Evolutionary conservation across 2,888 invertebrate species (phyloP), one percentile per base, ranked within the genome.

Genomic region (Argyra leucocephala): DNA sequence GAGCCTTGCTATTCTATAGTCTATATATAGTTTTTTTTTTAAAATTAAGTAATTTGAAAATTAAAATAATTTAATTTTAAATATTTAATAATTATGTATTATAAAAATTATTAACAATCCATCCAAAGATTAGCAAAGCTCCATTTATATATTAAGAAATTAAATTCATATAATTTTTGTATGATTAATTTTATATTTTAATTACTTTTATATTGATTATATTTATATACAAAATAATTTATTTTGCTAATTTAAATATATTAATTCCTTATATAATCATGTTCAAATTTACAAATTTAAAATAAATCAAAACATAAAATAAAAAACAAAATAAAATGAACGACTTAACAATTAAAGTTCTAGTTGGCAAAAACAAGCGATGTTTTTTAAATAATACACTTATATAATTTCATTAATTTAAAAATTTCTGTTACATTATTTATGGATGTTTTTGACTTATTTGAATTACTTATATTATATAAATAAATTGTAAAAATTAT

Each of bases 341-440:
- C n/a, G n/a, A n/a, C n/a, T n/a, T n/a, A n/a, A n/a, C n/a, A n/a
- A n/a, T n/a, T n/a, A n/a, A n/a, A n/a, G n/a, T 31, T 48, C 48
- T 48, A 18, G 65, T 67, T 67, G 68, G 68, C 67, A 68, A 68
- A 62, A 68, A 68, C 68, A 68, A 68, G 68, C 68, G 68, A 68
- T 68, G 68, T 68, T 68, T 67, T 66, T 9, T 18, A 48, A 3
- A 48, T 18, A 48, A 68, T 63, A 57, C 48, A 58, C 62, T 57
- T 22, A 48, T 36, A 10, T 61, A 24, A 22, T 57, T 61, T 48
- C 15, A 48, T 18, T 12, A 12, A 3, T 48, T 48, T 37, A 12
- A 18, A 48, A n/a, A n/a, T n/a, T n/a, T n/a, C n/a, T n/a, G n/a
- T 48, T 5, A 48, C 48, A 48, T 48, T 48, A 18, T 48, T n/a